phyloP scores from a whole-genome alignment of 2,113 vertebrate species.

The Ptilorrhoa leucosticta region DNA sequence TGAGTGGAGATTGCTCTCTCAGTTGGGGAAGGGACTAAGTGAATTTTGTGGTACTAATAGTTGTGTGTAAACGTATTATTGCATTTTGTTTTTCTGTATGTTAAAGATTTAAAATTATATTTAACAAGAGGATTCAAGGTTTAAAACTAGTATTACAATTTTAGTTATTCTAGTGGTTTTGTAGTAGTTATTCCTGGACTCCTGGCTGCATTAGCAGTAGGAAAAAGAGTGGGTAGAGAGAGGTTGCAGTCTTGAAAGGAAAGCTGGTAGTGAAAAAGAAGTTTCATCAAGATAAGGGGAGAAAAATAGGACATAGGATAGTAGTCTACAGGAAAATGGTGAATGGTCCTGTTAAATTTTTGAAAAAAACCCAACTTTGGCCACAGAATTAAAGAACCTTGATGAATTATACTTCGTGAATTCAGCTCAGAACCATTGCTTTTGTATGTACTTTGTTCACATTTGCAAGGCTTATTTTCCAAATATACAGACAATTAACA shows the following conservation, averaged over 20 bases:
- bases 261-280: neutral
- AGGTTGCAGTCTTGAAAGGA: neutral
- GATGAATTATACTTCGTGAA: neutral
- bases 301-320: neutral
- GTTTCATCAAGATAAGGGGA: neutral
- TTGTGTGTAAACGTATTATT: neutral
- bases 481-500: neutral
- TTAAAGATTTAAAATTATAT: neutral
- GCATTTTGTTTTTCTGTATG: neutral
- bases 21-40: neutral
- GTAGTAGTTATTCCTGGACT: neutral
- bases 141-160: neutral
- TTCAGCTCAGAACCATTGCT: neutral
- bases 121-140: neutral
- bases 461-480: neutral
- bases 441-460: neutral
- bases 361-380: neutral
- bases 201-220: neutral
- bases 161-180: neutral
- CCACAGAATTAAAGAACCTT: neutral
- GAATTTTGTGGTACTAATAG: neutral
- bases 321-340: neutral
- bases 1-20: neutral
- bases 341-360: neutral
- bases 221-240: neutral